Evolutionary conservation across 2,113 vertebrate genomes (phyloP).

Genomic region (Lanius ludovicianus): DNA sequence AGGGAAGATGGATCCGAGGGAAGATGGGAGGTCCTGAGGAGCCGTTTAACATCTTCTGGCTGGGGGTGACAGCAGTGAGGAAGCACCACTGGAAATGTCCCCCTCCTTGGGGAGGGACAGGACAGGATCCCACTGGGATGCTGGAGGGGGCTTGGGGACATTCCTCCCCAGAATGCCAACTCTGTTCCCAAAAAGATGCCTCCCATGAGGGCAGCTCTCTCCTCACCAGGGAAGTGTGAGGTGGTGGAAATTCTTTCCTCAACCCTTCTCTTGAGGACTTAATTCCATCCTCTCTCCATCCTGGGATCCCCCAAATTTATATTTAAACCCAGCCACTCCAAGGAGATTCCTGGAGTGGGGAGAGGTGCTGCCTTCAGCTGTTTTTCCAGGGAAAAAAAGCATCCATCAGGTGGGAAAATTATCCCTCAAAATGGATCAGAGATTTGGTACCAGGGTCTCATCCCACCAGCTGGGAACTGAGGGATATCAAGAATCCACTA

Average conservation of each 20-base stretch:
- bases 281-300: background rate
- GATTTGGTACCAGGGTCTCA: background rate
- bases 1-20: background rate
- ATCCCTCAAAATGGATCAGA: background rate
- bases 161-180: background rate
- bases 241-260: background rate
- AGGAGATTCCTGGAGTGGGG: background rate
- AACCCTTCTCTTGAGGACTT: background rate
- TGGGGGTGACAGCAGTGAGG: background rate
- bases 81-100: accelerated
- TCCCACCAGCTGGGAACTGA: background rate
- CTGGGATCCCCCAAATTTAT: background rate
- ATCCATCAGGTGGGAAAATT: background rate
- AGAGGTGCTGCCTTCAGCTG: background rate
- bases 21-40: background rate
- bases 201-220: background rate
- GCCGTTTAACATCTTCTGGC: background rate
- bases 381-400: background rate
- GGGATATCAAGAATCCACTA: background rate
- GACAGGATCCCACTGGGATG: background rate
- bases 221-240: background rate
- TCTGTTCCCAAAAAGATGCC: background rate
- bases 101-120: background rate
- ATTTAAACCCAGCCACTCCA: background rate
- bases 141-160: background rate